Evolutionary conservation across 53 echinoderm and acorn worm genomes (phyloP).

Genomic region (Temnopleurus reevesii): DNA sequence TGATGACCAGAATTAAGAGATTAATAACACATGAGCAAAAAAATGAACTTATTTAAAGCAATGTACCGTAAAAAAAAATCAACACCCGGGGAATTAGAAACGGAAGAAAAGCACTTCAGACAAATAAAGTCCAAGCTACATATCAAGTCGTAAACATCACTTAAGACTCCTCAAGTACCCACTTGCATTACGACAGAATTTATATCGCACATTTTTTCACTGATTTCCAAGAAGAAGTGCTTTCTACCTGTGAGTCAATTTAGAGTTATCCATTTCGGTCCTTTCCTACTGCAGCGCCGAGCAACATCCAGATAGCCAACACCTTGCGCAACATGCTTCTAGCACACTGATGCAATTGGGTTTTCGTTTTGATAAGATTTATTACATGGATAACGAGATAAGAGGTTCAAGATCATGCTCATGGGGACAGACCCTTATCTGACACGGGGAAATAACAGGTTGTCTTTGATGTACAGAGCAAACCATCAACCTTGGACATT

Average conservation of each 20-base stretch:
- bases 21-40: too few relatives aligned
- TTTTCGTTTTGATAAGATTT: background rate
- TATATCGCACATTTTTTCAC: background rate
- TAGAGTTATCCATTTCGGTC: background rate
- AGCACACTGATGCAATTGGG: background rate
- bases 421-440: background rate
- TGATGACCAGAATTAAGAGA: too few relatives aligned
- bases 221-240: background rate
- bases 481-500: slow-evolving; percentile 35
- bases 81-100: background rate
- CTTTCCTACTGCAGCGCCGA: background rate
- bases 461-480: slow-evolving; percentile 13
- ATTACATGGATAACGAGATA: background rate
- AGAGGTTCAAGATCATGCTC: background rate
- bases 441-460: slow-evolving; percentile 46
- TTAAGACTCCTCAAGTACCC: background rate
- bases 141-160: background rate
- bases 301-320: background rate
- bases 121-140: background rate
- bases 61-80: too few relatives aligned
- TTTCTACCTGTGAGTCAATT: background rate
- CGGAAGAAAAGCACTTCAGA: background rate
- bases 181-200: background rate
- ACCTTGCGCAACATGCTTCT: background rate
- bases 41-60: too few relatives aligned